Evolutionary conservation across 2,113 vertebrate species (phyloP), one percentile per base, ranked within the genome.

Genomic region (Lycaon pictus): DNA sequence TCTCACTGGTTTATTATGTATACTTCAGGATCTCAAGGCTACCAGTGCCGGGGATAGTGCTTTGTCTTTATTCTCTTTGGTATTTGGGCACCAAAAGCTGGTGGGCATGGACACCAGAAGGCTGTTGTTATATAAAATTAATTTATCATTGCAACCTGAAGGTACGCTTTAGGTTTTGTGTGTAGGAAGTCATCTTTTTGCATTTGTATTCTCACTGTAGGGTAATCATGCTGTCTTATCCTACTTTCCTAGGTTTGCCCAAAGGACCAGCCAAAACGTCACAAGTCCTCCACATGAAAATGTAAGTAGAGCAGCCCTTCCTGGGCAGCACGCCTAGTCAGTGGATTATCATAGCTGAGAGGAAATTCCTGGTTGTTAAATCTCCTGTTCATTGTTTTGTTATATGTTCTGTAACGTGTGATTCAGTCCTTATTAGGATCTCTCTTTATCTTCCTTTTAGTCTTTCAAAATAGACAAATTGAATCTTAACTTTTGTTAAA

Each of bases 251-350:
- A 99, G 99, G 97, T 98, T 98, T 97, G 27, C 96, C 93, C 98
- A 98, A 60, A 98, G 60, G 94, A 98, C 20, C 56, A 92, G 81
- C 89, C 98, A 95, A 48, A 97, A 92, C 95, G 72, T 85, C 76
- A 80, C 96, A 81, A 97, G 85, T 60, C 97, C 96, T 13, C 85
- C 23, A 0, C 99, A 99, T 0, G 92, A 94, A 93, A 99, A 98
- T 60, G 99, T 99, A 98, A 99, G 99, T 99, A 98, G 93, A 48
- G 0, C 94, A 89, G 53, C 12, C 37, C 48, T 92, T 84, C 43
- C 19, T 6, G 76, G 80, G 32, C 85, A 60, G 10, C 35, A 53
- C 3, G 1, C 29, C 19, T 55, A 35, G 35, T 72, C 23, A 79
- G 67, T 81, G 55, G 55, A 22, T 65, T 67, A 37, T 71, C 51